These are phyloP conservation scores for Premnoplex brunnescens DNA, from an alignment of 2,797 vertebrate species.

Conservation along the genomic window DNA sequence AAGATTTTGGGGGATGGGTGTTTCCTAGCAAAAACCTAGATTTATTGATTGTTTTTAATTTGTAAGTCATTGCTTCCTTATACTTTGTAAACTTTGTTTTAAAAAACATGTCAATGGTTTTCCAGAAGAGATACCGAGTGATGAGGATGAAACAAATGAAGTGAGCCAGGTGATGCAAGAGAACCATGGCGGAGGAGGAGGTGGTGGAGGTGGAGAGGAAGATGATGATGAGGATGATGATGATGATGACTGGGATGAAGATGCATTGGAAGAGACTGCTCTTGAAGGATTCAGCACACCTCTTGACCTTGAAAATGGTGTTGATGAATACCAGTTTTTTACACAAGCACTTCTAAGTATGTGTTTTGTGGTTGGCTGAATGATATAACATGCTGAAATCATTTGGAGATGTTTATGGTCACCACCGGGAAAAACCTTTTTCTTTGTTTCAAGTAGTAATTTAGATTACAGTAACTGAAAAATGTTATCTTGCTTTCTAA, in stretches of 20 bases:
- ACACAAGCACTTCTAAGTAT: constrained; percentile 88
- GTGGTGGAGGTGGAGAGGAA: constrained; percentile 67
- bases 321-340: constrained; percentile 96
- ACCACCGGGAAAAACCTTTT: background rate
- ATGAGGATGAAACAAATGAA: constrained; percentile 89
- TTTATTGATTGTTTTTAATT: background rate
- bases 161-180: constrained; percentile 78
- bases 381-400: background rate
- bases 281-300: constrained; percentile 94
- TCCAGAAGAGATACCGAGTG: constrained; percentile 93
- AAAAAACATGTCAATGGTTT: background rate
- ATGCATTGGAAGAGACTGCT: constrained; percentile 90
- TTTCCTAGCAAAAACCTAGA: background rate
- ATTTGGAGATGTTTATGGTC: background rate
- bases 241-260: constrained; percentile 93
- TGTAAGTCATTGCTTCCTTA: background rate
- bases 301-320: constrained; percentile 90
- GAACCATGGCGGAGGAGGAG: constrained; percentile 72
- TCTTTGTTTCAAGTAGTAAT: background rate
- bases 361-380: constrained; percentile 7
- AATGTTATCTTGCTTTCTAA: background rate
- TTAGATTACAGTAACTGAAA: background rate
- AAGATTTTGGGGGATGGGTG: background rate
- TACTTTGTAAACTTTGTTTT: background rate
- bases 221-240: constrained; percentile 86